Evolutionary conservation across 2,113 vertebrate species (phyloP), one percentile per base, ranked within the genome.

Genomic region (Xiphophorus couchianus): DNA sequence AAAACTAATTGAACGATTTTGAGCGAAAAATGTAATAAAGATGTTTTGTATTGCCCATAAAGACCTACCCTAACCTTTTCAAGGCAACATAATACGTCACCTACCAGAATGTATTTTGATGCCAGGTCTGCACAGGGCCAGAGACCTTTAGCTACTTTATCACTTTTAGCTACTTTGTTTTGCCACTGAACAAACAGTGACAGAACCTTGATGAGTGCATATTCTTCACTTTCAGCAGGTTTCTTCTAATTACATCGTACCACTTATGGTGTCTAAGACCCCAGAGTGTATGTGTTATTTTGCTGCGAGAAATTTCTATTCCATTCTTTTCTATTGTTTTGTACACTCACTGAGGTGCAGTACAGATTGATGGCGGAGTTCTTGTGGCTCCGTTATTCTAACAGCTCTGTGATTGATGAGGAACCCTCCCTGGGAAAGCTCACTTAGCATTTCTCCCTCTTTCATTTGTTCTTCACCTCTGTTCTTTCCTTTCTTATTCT

Each of bases 381-480:
- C 76, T 71, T 76, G 76, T 81, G 81, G 73, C 81, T 84, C 74
- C 71, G 87, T 92, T 92, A 91, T 92, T 87, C 85, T 92, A 94
- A 94, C 94, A 92, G 90, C 88, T 90, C 80, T 68, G 86, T 94
- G 94, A 95, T 95, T 91, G 92, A 95, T 94, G 92, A 93, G 85
- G 77, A 85, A 62, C 75, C 87, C 89, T 93, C 78, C 82, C 71
- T 70, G 71, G 86, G 89, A 94, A 93, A 89, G 86, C 90, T 93
- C 92, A 91, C 90, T 94, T 93, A 93, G 86, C 90, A 86, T 83
- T 80, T 79, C 80, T 80, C 71, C 83, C 73, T 48, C 25, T 65
- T n/a, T 73, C 33, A 69, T 66, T 76, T 65, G 60, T 62, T 73
- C 73, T 67, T 71, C 66, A 64, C 51, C 66, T 75, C 74, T 22